These are phyloP conservation scores for Drosophila chauvacae DNA, from an alignment of 1,140 invertebrate species.

Conservation along the genomic window DNA sequence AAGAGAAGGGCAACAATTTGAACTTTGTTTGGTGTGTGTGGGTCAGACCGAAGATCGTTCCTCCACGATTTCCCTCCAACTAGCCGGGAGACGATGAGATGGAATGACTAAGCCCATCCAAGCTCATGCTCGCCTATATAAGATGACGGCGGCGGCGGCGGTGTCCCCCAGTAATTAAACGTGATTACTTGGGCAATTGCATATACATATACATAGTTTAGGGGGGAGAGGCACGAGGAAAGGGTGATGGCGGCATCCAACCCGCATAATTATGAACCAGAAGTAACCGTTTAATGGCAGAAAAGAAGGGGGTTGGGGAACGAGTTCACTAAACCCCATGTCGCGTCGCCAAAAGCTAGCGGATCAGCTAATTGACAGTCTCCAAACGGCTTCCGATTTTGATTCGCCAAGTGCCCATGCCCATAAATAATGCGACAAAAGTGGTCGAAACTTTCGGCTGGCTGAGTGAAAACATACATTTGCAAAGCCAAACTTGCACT, in stretches of 20 bases:
- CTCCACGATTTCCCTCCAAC: slow-evolving; percentile 64
- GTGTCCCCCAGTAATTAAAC: slow-evolving; percentile 62
- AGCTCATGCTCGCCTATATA: slow-evolving; percentile 6
- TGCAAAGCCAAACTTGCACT: slow-evolving; percentile 46
- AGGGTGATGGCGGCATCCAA: neutral
- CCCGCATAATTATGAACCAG: slow-evolving; percentile 68
- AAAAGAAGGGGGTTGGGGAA: slow-evolving; percentile 1
- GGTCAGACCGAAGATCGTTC: slow-evolving; percentile 56
- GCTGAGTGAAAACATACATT: slow-evolving; percentile 24
- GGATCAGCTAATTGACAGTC: slow-evolving; percentile 40
- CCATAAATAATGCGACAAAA: slow-evolving; percentile 54
- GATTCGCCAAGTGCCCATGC: slow-evolving; percentile 22
- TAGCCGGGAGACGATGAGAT: slow-evolving; percentile 16
- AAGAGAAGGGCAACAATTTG: slow-evolving; percentile 19
- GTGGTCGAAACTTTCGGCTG: slow-evolving; percentile 25
- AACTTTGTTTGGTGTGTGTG: slow-evolving; percentile 48
- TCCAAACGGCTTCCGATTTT: slow-evolving; percentile 26
- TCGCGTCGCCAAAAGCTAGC: slow-evolving; percentile 22
- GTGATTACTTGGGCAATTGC: slow-evolving; percentile 63
- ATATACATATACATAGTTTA: neutral
- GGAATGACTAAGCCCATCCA: slow-evolving; percentile 33
- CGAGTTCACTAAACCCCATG: slow-evolving; percentile 65
- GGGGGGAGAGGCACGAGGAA: slow-evolving; percentile 2
- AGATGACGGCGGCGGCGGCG: slow-evolving; percentile 47
- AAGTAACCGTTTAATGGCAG: slow-evolving; percentile 55